Conservation (phyloP, 2,113 vertebrate species). For the Phyllopteryx taeniolatus region DNA sequence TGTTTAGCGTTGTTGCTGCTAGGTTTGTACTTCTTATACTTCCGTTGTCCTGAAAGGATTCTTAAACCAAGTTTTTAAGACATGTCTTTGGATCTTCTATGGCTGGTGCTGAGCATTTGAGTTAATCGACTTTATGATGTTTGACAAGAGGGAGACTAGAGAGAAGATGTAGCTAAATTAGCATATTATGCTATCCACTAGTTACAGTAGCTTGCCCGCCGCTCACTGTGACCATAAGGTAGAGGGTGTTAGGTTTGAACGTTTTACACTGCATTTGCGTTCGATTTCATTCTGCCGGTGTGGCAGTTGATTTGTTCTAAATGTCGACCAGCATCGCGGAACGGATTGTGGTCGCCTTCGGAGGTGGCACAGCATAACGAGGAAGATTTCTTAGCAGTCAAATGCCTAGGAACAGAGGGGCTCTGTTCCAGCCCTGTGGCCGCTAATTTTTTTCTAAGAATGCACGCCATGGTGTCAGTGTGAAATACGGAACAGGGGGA, state of each 20-base stretch:
- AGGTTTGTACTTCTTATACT: background rate
- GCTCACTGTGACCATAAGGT: too few species aligned
- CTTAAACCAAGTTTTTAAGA: too few species aligned
- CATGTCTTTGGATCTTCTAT: too few species aligned
- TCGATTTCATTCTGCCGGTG: background rate
- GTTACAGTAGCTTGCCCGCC: too few species aligned
- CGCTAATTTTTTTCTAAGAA: conserved; percentile 46
- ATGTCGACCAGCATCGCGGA: background rate
- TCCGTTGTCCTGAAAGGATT: background rate
- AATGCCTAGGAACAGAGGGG: conserved; percentile 44
- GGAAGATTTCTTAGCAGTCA: conserved; percentile 37
- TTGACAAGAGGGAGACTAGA: too few species aligned
- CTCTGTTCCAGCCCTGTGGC: conserved; percentile 43
- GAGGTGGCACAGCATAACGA: background rate
- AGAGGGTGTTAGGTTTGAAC: too few species aligned
- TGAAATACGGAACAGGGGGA: conserved; percentile 56
- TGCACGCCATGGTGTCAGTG: conserved; percentile 50
- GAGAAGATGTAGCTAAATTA: too few species aligned
- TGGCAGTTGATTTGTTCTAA: background rate
- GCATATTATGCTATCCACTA: too few species aligned
- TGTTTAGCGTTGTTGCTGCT: background rate
- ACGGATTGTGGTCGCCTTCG: background rate
- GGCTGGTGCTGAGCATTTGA: too few species aligned
- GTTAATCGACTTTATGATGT: too few species aligned
- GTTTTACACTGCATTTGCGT: background rate